Base-by-base conservation (phyloP, 2,888 invertebrate genomes). In the Calephelis perditalis region DNA sequence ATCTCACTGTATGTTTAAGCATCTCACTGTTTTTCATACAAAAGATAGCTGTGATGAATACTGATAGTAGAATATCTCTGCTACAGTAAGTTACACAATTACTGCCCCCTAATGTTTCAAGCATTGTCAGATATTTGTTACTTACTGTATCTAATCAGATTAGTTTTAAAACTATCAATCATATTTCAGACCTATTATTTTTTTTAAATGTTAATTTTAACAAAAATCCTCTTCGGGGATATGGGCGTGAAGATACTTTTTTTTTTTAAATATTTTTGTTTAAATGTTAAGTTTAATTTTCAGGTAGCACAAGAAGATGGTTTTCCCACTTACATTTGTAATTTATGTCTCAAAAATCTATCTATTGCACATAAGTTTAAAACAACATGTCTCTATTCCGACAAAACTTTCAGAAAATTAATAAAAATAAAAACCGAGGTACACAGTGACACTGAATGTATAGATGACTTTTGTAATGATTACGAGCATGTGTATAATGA, bases 351-450 rank as follows among this genome's bases (percentile, higher is more conserved):
- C 0, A 58, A 67, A 4, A 70, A 79, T 12, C 65, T 82, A 3
- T 64, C 71, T 0, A 58, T 73, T 1, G 78, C 82, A 0, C 63
- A 74, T 54, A 75, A 74, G 56, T 82, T 83, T 61, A 83, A 83
- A 69, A 72, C 68, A 0, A 67, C 70, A 4, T 82, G 79, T 46
- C 44, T 82, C 5, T 46, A 71, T 0, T 71, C 81, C 0, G 74
- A 81, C 0, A 64, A 76, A 7, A 70, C 70, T 0, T 73, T 78
- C 36, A 70, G 61, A 4, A 76, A 73, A 9, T 12, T 71, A 0
- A 15, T 59, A 2, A 52, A 54, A 5, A 72, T 78, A 2, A 78
- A 78, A 62, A 54, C 54, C 5, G 75, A 78, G 46, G 7, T 43
- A 46, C 35, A 49, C 1, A 68, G 71, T 5, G 54, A 60, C 6